Evolutionary conservation across 1,140 invertebrate species (phyloP).

Genomic region (Charaxes varanes): DNA sequence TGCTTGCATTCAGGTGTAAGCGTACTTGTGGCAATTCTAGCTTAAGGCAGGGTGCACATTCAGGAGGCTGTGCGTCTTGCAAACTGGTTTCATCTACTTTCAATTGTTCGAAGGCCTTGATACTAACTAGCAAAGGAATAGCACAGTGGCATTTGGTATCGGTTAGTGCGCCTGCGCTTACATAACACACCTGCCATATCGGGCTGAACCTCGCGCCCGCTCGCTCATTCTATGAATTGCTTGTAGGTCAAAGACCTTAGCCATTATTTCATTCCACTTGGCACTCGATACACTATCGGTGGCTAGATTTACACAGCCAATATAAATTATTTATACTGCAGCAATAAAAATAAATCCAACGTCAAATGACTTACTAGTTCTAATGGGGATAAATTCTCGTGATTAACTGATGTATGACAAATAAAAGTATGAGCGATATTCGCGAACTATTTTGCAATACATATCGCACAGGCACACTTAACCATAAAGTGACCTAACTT

Average conservation of each 20-base stretch:
- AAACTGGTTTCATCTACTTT: slow-evolving; percentile 41
- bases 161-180: slow-evolving; percentile 57
- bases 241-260: slow-evolving; percentile 68
- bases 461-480: too few species aligned
- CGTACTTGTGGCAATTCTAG: too few species aligned
- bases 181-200: slow-evolving; percentile 72
- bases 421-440: too few species aligned
- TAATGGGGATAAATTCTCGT: too few species aligned
- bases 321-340: slow-evolving; percentile 4
- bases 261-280: slow-evolving; percentile 52
- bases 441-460: too few species aligned
- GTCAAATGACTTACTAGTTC: neutral
- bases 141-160: slow-evolving; percentile 56
- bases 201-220: slow-evolving; percentile 61
- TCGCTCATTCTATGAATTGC: slow-evolving; percentile 70
- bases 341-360: slow-evolving; percentile 11
- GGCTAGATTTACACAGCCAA: slow-evolving; percentile 21
- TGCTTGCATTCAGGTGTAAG: too few species aligned
- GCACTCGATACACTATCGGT: slow-evolving; percentile 26
- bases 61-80: neutral
- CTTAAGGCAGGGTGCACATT: too few species aligned
- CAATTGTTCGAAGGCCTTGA: slow-evolving; percentile 58
- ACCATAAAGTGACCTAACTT: too few species aligned
- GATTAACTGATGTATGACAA: too few species aligned
- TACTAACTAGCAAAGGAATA: slow-evolving; percentile 46